Conservation (phyloP, 2,888 invertebrate genomes). For the Marronus borbonicus region DNA sequence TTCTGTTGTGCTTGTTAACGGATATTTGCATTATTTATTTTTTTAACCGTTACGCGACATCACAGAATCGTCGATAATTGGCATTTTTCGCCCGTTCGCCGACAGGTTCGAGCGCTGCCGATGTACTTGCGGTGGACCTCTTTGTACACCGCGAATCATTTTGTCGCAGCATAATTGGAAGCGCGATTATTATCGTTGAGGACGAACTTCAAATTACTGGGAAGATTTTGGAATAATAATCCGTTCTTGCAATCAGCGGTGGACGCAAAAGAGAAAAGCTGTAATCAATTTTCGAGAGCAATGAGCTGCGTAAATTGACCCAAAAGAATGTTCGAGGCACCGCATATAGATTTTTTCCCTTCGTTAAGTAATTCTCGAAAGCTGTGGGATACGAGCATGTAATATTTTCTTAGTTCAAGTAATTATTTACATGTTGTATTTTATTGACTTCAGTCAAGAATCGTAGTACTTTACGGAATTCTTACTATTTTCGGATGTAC, state of each 20-base stretch:
- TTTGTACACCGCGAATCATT: background rate
- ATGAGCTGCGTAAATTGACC: background rate
- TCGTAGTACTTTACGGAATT: no score
- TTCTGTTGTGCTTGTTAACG: constrained; percentile 21
- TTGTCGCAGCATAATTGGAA: constrained; percentile 21
- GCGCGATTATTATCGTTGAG: constrained; percentile 8
- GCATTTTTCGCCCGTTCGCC: background rate
- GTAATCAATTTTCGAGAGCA: constrained; percentile 9
- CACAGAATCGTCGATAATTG: constrained; percentile 19
- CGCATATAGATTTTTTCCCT: background rate
- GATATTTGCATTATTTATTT: constrained; percentile 26
- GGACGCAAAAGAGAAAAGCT: background rate
- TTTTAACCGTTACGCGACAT: constrained; percentile 28
- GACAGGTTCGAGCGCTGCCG: background rate
- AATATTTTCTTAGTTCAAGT: no score
- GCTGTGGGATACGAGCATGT: no score
- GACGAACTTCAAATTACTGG: constrained; percentile 22
- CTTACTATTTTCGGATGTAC: no score
- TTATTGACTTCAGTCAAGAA: no score
- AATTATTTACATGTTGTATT: no score
- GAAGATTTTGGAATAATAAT: background rate
- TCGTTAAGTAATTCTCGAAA: background rate
- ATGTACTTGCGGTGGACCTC: background rate
- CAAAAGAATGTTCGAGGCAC: background rate
- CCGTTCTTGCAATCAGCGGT: constrained; percentile 3